A percentile compares a stretch with the other conserved stretches of the same genome.
phyloP scores from a whole-genome alignment of 35 echinoderm and acorn worm genomes.

The Diadema setosum region DNA sequence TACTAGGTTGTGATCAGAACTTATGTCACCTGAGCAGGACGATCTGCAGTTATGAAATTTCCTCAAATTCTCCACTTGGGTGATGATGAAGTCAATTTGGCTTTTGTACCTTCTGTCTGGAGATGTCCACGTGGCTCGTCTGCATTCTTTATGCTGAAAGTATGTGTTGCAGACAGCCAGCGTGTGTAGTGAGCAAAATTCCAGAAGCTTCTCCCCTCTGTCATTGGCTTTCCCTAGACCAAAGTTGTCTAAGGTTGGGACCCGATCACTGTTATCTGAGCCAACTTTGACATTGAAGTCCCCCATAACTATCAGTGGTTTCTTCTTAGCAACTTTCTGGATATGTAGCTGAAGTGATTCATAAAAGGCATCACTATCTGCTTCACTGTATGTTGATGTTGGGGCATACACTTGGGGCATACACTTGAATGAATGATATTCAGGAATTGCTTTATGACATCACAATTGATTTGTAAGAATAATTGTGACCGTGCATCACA shows the following conservation, averaged over 20 bases:
- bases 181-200: conserved; percentile 6
- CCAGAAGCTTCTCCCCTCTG: conserved; percentile 19
- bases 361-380: neutral
- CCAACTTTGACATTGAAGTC: neutral
- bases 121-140: neutral
- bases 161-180: neutral
- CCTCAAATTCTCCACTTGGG: neutral
- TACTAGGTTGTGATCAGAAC: neutral
- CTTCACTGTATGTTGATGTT: neutral
- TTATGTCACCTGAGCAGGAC: conserved; percentile 13
- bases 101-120: neutral
- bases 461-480: too few species aligned
- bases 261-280: neutral
- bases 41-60: neutral
- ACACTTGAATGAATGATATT: too few species aligned
- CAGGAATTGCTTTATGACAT: too few species aligned
- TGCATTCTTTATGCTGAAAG: neutral
- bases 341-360: neutral
- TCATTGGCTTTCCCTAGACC: neutral
- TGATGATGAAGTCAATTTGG: neutral
- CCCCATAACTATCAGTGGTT: neutral
- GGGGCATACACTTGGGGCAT: neutral
- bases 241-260: neutral
- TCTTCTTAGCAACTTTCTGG: neutral
- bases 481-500: too few species aligned